Conservation (phyloP, 2,797 vertebrate species). For the Pelodytes ibericus region DNA sequence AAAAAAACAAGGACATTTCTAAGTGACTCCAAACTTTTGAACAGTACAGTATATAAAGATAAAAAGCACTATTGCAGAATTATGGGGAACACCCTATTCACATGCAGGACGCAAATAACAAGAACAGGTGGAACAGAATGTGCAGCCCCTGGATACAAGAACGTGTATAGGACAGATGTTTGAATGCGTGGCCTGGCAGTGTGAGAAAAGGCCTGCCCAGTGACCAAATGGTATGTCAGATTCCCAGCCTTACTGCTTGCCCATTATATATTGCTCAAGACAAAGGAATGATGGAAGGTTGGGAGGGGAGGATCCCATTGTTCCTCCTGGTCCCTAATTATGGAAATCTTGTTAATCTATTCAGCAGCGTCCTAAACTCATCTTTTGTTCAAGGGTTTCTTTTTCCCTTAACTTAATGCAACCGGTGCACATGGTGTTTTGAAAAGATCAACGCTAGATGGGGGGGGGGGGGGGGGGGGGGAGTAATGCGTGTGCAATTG, state of each 20-base stretch:
- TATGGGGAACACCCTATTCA: no score
- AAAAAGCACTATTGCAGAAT: no score
- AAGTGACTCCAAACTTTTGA: no score
- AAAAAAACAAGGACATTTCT: no score
- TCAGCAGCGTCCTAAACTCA: slow-evolving; percentile 79
- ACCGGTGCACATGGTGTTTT: slow-evolving; percentile 40
- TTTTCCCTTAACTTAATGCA: slow-evolving; percentile 43
- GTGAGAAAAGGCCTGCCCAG: slow-evolving; percentile 73
- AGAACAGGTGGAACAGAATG: slow-evolving; percentile 47
- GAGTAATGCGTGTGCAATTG: slow-evolving; percentile 38
- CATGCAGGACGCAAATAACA: no score
- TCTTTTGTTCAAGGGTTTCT: slow-evolving; percentile 69
- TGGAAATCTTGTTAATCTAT: slow-evolving; percentile 99
- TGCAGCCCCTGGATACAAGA: slow-evolving; percentile 59
- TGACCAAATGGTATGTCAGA: slow-evolving; percentile 68
- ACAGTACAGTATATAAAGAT: no score
- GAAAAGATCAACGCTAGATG: slow-evolving; percentile 55
- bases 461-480: slow-evolving; percentile 28
- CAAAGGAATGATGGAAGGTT: slow-evolving; percentile 79
- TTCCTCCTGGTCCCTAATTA: slow-evolving; percentile 86
- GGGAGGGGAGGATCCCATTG: slow-evolving; percentile 88
- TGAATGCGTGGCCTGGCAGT: slow-evolving; percentile 65
- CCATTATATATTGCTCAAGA: slow-evolving; percentile 85
- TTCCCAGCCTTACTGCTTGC: slow-evolving; percentile 80
- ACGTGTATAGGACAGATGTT: slow-evolving; percentile 68